Base-by-base conservation (phyloP, 2,797 vertebrate species). In the Melanotaenia pygmaea region DNA sequence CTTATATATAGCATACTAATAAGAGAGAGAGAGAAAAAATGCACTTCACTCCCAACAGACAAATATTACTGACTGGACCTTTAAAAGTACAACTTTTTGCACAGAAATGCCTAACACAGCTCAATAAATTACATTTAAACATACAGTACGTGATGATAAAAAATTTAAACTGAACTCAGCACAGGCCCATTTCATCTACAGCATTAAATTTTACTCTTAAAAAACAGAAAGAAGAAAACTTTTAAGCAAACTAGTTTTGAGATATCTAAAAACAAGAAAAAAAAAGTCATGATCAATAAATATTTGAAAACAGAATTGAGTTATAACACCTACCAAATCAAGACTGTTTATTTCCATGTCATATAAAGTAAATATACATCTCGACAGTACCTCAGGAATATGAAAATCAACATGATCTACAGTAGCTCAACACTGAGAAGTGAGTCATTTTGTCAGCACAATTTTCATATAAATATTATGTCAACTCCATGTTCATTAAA, bases 371-470 rank as follows among this genome's bases (percentile, higher is more conserved):
- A 45, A n/a, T 9, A n/a, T n/a, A 58, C n/a, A 24, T 34, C 22
- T 72, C 40, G 30, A 34, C 26, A 72, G 38, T 9, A 56, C 6
- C 0, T 45, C n/a, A 13, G 45, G 1, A 12, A 22, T 59, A 59
- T 59, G 3, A 70, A 70, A 81, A 82, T 59, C 76, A 79, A 69
- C 74, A 75, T 74, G 64, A 67, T 76, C 72, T 76, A 70, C 67
- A 78, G 57, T n/a, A 26, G 3, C 61, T 59, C 34, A 62, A 20
- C 8, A 58, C 18, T 40, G 54, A 37, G 43, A 11, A 54, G 20
- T 34, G 28, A 30, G 14, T 67, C 0, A n/a, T 66, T 70, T 67
- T 12, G 10, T 34, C 43, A 69, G 56, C 24, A 67, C 38, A 59
- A 72, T 18, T 59, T 60, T 43, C 1, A 78, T 74, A 67, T 64